Evolutionary conservation across 2,797 vertebrate genomes (phyloP), one percentile per base, ranked within the genome.

Genomic region (Rhyacichthys aspro): DNA sequence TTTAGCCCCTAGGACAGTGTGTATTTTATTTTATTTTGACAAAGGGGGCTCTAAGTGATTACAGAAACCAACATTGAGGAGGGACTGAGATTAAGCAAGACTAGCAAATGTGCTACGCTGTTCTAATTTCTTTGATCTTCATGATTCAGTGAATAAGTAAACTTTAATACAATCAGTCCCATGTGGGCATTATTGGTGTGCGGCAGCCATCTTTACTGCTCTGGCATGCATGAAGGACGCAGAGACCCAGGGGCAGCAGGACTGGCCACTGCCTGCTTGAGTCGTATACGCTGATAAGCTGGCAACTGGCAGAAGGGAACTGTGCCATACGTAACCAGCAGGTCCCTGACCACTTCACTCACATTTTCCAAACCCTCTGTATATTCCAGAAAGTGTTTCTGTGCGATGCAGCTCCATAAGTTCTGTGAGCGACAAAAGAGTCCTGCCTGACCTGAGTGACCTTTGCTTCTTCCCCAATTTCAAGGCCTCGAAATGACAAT

Each of bases 261-360:
- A 82, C 76, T 69, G 79, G 76, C 76, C 73, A 78, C 79, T 63
- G 76, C 81, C 72, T 28, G 39, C 74, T 81, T 77, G 68, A 74
- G 47, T 83, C 53, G 55, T 86, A 85, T 85, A 88, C 84, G 78
- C 77, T 60, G 79, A 88, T 90, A 90, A 88, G 83, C 84, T 86
- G 83, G 85, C 85, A 74, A 70, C 78, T 28, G 53, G 74, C 58
- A 1, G 44, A 44, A 44, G 72, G 82, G 76, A 76, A 69, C 57
- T 68, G 49, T 72, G 85, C 76, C 84, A 85, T 69, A 59, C 52
- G 76, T 60, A 86, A 82, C 81, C 69, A 71, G 67, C 44, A 63
- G 76, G 67, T 81, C 82, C 76, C 79, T 32, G 76, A 81, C 81
- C 80, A 67, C 80, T 38, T 67, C 67, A n/a, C 77, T 85, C 82